phyloP scores from a whole-genome alignment of 2,888 invertebrate species.

The Lepas anatifera region DNA sequence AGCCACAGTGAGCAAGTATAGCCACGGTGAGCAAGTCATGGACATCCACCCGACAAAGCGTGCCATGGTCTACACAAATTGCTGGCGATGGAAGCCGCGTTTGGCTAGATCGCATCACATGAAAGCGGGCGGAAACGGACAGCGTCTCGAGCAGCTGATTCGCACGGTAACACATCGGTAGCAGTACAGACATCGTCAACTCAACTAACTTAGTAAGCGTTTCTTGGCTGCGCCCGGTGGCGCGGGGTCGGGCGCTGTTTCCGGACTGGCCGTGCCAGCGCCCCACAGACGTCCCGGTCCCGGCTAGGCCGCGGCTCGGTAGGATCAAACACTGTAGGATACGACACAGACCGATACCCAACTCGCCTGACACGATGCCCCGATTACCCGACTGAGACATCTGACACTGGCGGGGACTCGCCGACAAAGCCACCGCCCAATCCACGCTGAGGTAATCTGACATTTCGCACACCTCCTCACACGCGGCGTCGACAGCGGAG shows the following conservation, averaged over 20 bases:
- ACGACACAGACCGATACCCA: too few species aligned
- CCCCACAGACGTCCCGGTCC: too few species aligned
- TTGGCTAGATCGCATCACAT: constrained; percentile 1
- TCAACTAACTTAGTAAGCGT: not conserved
- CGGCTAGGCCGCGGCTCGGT: too few species aligned
- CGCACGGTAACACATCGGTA: constrained; percentile 4
- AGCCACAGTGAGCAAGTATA: constrained; percentile 8
- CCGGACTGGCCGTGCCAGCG: too few species aligned
- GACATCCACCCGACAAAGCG: constrained; percentile 6
- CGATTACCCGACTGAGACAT: too few species aligned
- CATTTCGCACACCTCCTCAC: too few species aligned
- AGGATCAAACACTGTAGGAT: too few species aligned
- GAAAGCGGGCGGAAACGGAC: constrained; percentile 4
- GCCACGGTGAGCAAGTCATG: constrained; percentile 11
- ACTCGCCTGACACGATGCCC: too few species aligned
- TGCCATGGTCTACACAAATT: not conserved
- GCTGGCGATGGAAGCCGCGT: not conserved
- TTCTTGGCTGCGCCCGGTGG: not conserved
- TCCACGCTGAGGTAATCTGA: too few species aligned
- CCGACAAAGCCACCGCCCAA: too few species aligned
- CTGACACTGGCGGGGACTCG: too few species aligned
- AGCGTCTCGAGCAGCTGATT: not conserved
- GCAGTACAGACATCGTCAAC: not conserved
- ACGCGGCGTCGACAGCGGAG: too few species aligned
- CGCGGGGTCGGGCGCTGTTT: not conserved